Evolutionary conservation across 2,797 vertebrate genomes (phyloP).

Genomic region (Oreochromis grahami): DNA sequence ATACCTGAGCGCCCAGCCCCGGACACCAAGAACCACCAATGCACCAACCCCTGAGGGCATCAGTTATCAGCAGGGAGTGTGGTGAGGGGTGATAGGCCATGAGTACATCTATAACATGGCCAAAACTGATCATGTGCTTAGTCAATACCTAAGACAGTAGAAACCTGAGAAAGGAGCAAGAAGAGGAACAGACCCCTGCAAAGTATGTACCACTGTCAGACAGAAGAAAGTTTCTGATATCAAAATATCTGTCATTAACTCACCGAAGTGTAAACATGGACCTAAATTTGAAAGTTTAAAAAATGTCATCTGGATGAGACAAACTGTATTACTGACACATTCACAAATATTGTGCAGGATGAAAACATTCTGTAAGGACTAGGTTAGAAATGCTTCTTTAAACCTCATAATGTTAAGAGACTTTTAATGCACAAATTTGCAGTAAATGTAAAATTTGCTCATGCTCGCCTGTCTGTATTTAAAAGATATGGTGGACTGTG

Average conservation of each 20-base stretch:
- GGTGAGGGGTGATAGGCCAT: too few species aligned
- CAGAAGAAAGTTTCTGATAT: background rate
- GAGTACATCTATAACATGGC: background rate
- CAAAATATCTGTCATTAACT: background rate
- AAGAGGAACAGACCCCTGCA: background rate
- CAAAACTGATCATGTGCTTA: background rate
- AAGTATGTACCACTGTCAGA: background rate
- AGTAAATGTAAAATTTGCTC: slow-evolving; percentile 16
- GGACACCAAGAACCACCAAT: too few species aligned
- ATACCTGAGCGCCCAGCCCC: too few species aligned
- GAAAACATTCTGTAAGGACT: background rate
- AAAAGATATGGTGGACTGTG: slow-evolving; percentile 10
- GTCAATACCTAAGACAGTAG: background rate
- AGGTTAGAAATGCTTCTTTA: background rate
- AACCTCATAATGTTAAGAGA: background rate
- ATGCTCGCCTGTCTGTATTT: background rate
- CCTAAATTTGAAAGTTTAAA: background rate
- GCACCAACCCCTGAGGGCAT: too few species aligned
- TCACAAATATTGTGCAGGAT: background rate
- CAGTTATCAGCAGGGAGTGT: too few species aligned
- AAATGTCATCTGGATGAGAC: background rate
- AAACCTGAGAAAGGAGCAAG: background rate
- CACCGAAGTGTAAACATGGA: background rate
- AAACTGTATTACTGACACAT: background rate
- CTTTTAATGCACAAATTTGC: background rate